Conservation (phyloP, 2,888 invertebrate genomes). For the Sphaerophoria rueppellii region DNA sequence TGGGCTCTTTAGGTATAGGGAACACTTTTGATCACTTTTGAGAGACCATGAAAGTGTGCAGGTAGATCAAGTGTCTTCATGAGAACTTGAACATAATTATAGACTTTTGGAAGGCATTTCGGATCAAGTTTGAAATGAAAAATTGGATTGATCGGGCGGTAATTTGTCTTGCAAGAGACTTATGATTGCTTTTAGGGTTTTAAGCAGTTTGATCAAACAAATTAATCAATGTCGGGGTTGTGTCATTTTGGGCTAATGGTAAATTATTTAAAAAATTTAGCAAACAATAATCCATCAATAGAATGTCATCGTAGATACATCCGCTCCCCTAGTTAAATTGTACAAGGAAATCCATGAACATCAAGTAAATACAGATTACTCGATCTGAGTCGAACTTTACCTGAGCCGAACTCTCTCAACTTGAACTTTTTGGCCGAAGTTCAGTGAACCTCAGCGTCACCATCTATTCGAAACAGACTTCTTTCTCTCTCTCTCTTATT, state of each 20-base stretch:
- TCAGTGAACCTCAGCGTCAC: too few species aligned
- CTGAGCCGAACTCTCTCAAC: too few species aligned
- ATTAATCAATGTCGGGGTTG: conserved; percentile 18
- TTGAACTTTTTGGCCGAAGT: too few species aligned
- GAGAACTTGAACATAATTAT: conserved; percentile 10
- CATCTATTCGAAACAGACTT: too few species aligned
- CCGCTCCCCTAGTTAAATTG: too few species aligned
- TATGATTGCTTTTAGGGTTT: conserved; percentile 2
- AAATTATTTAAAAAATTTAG: conserved; percentile 15
- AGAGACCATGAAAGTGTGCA: conserved; percentile 19
- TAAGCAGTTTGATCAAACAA: neutral
- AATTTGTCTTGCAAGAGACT: conserved; percentile 21
- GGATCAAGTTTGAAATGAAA: conserved; percentile 1
- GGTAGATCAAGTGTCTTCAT: conserved; percentile 55
- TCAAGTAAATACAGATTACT: too few species aligned
- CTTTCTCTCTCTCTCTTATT: too few species aligned
- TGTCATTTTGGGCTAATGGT: neutral
- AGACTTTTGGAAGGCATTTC: conserved; percentile 1
- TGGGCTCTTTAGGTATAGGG: neutral
- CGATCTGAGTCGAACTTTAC: too few species aligned
- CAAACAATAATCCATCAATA: conserved; percentile 13
- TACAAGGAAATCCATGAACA: too few species aligned
- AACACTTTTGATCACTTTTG: neutral
- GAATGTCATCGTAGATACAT: neutral
- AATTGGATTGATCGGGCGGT: conserved; percentile 4